Evolutionary conservation across 2,113 vertebrate genomes (phyloP), one percentile per base, ranked within the genome.

Genomic region (Geococcyx californianus): DNA sequence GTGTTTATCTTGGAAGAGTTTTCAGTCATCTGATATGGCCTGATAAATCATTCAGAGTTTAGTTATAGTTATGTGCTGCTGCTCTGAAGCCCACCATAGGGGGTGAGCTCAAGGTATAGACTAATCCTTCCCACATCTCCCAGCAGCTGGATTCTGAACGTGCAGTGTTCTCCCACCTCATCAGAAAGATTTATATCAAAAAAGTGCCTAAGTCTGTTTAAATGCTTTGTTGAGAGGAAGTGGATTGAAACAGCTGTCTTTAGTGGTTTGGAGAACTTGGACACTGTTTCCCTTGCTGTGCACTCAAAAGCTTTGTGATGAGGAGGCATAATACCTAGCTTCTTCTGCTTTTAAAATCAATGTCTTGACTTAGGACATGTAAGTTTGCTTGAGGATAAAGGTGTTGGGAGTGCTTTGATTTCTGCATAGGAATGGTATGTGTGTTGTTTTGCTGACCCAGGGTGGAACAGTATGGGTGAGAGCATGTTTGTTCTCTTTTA

Each of bases 311-410:
- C 29, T 84, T 58, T 75, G 73, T 59, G 47, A 64, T 1, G 7
- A 20, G 51, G n/a, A 64, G 28, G 9, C 52, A 45, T 31, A 64
- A 60, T 36, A 16, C 51, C 51, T 47, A 26, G 6, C 16, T 64
- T 63, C 54, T 91, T 63, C 54, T 91, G 67, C 29, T 52, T 59
- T n/a, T 52, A 49, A 49, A 28, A n/a, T 44, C 19, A 23, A 6
- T 0, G 0, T 58, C 17, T 64, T 88, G 56, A 49, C 14, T 15
- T 36, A 15, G 5, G 7, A 64, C 8, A 1, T 16, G 7, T 31
- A 49, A 21, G 29, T n/a, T 67, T 77, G 21, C 12, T n/a, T 44
- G 40, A 40, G 15, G 18, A 23, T 68, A 45, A 51, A 62, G 29
- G 24, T 51, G 29, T 38, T 73, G 19, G 33, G 34, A 19, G 28